These are phyloP conservation scores for Phenacoccus solenopsis DNA, from an alignment of 1,140 invertebrate genomes.

Conservation along the genomic window DNA sequence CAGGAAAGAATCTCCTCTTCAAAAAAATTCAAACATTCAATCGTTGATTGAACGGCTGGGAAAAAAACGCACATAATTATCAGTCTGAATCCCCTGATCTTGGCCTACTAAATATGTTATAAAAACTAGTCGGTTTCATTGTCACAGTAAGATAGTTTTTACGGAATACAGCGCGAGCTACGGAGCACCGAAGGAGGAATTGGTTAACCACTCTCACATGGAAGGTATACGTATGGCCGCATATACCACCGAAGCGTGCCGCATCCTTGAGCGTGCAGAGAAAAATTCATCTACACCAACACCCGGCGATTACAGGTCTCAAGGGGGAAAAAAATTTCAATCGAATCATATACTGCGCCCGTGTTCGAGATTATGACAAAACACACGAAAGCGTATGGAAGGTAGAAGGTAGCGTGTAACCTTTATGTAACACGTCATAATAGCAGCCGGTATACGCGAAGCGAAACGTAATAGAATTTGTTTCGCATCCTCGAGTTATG, in stretches of 20 bases:
- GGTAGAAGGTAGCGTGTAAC: neutral
- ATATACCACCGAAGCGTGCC: neutral
- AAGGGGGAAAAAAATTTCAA: too few relatives aligned
- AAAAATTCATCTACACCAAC: neutral
- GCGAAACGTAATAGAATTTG: slow-evolving; percentile 1
- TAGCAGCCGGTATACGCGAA: neutral
- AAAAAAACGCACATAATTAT: neutral
- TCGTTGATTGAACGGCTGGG: too few relatives aligned
- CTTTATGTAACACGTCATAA: neutral
- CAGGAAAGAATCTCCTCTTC: too few relatives aligned
- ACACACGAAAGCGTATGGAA: neutral
- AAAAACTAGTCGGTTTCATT: neutral
- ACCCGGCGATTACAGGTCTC: neutral
- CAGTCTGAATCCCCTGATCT: neutral
- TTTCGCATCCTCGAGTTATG: slow-evolving; percentile 1
- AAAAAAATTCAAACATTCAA: too few relatives aligned
- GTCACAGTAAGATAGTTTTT: neutral
- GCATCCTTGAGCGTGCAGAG: neutral
- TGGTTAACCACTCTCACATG: too few relatives aligned
- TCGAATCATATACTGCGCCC: neutral
- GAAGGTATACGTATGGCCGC: too few relatives aligned
- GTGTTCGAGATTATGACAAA: neutral
- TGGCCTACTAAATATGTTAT: neutral
- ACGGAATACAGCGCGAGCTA: neutral
- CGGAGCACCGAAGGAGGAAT: too few relatives aligned